phyloP scores from a whole-genome alignment of 2,113 vertebrate genomes.

The Danio rerio region GRCz12tu NC_133187.1:23756001-23756500 shows the following conservation, averaged over 20 bases:
- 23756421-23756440: conserved; percentile 38
- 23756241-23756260: conserved; percentile 46
- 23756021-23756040: not conserved
- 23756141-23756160: conserved; percentile 56
- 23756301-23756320: conserved; percentile 41
- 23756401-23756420: conserved; percentile 46
- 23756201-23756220: conserved; percentile 44
- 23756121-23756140: conserved; percentile 43
- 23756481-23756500: conserved; percentile 32
- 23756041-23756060: not conserved
- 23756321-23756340: conserved; percentile 62
- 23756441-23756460: conserved; percentile 15
- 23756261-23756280: conserved; percentile 53
- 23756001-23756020: not conserved
- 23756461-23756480: not conserved
- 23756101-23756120: conserved; percentile 49
- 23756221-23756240: conserved; percentile 48
- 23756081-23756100: conserved; percentile 36
- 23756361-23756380: conserved; percentile 59
- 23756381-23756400: conserved; percentile 44
- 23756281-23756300: conserved; percentile 43
- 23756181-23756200: conserved; percentile 50
- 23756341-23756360: conserved; percentile 59
- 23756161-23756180: conserved; percentile 51
- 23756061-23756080: conserved; percentile 5